These are phyloP conservation scores for Euplagia quadripunctaria DNA, from an alignment of 2,888 invertebrate genomes.

Conservation along the genomic window DNA sequence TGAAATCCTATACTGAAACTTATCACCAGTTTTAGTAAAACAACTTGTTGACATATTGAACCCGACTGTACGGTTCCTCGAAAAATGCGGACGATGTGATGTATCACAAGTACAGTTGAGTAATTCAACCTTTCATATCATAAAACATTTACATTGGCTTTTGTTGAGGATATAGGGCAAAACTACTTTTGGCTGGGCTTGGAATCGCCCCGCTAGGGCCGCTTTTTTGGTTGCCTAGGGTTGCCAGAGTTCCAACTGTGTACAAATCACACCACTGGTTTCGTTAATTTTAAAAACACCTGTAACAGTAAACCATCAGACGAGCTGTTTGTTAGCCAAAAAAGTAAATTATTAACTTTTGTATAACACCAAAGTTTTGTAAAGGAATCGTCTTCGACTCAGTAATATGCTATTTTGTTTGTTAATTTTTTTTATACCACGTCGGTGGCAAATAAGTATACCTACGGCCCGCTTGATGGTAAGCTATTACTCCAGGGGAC, in stretches of 20 bases:
- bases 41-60: conserved; percentile 9
- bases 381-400: neutral
- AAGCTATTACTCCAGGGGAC: neutral
- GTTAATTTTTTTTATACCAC: neutral
- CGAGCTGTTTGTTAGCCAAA: too few species aligned
- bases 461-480: neutral
- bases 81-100: neutral
- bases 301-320: neutral
- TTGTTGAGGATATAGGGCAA: too few species aligned
- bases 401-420: neutral
- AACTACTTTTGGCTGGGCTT: too few species aligned
- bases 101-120: neutral
- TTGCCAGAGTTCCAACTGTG: too few species aligned
- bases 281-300: neutral
- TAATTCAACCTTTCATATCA: too few species aligned
- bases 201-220: too few species aligned
- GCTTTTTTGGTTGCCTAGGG: too few species aligned
- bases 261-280: neutral
- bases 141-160: neutral
- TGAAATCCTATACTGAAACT: conserved; percentile 20
- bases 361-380: too few species aligned
- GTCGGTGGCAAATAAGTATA: neutral
- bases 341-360: too few species aligned
- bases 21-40: conserved; percentile 8
- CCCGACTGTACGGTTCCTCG: conserved; percentile 15